These are phyloP conservation scores for Drosophila hamatofila DNA, from an alignment of 2,888 invertebrate genomes.

Conservation along the genomic window DNA sequence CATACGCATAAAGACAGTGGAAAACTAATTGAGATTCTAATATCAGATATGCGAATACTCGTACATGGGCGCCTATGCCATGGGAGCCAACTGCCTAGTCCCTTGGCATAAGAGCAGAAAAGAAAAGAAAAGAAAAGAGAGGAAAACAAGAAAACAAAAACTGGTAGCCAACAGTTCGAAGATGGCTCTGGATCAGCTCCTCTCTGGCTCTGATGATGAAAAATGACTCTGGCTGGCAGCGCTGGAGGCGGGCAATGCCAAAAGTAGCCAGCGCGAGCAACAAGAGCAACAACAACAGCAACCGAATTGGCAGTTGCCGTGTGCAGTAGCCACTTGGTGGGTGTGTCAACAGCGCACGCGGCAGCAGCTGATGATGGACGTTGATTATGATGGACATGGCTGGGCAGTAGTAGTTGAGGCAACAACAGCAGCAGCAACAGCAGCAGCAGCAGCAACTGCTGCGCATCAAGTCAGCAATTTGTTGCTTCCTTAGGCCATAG, in stretches of 20 bases:
- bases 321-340: constrained; percentile 76
- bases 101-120: constrained; percentile 39
- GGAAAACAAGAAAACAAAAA: constrained; percentile 39
- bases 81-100: constrained; percentile 33
- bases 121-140: background rate
- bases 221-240: constrained; percentile 74
- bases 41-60: constrained; percentile 66
- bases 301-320: constrained; percentile 67
- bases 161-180: constrained; percentile 71
- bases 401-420: constrained; percentile 18
- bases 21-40: constrained; percentile 82
- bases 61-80: constrained; percentile 66
- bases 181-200: constrained; percentile 42
- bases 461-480: constrained; percentile 57
- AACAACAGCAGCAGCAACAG: background rate
- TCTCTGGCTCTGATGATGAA: constrained; percentile 63
- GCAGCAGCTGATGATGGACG: constrained; percentile 78
- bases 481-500: constrained; percentile 63
- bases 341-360: constrained; percentile 77
- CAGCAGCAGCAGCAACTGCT: constrained; percentile 27
- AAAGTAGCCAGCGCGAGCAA: constrained; percentile 36
- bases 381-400: constrained; percentile 71
- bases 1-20: constrained; percentile 67
- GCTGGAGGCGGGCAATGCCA: constrained; percentile 69
- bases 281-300: constrained; percentile 4